Evolutionary conservation across 2,113 vertebrate genomes (phyloP).

Genomic region (Oxyura jamaicensis): DNA sequence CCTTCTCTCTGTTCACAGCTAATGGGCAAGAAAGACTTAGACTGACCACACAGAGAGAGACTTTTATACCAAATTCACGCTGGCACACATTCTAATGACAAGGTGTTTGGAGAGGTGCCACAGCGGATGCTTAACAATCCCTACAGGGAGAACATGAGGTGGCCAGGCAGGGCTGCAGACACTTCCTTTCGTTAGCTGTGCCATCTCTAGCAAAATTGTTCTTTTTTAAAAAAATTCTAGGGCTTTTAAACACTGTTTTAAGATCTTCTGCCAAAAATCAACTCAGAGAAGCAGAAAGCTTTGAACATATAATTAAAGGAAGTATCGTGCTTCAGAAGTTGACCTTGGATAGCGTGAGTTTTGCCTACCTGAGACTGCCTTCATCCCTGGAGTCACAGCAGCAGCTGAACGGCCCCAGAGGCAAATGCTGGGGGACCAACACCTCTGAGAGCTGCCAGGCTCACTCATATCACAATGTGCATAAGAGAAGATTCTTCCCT

Average conservation of each 20-base stretch:
- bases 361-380: neutral
- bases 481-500: neutral
- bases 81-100: neutral
- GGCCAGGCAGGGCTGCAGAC: neutral
- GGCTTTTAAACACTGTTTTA: neutral
- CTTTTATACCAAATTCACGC: neutral
- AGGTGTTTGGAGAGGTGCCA: neutral
- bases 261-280: neutral
- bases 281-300: neutral
- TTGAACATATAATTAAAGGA: neutral
- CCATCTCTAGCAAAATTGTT: neutral
- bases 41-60: neutral
- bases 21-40: neutral
- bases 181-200: neutral
- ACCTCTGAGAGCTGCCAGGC: neutral
- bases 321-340: neutral
- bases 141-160: neutral
- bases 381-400: neutral
- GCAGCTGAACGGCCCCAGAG: neutral
- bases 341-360: fast-evolving
- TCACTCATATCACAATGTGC: fast-evolving
- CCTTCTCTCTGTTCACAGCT: neutral
- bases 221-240: neutral
- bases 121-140: neutral
- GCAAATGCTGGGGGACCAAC: neutral